Evolutionary conservation across 2,113 vertebrate genomes (phyloP), one percentile per base, ranked within the genome.

Genomic region (Eulemur rufifrons): DNA sequence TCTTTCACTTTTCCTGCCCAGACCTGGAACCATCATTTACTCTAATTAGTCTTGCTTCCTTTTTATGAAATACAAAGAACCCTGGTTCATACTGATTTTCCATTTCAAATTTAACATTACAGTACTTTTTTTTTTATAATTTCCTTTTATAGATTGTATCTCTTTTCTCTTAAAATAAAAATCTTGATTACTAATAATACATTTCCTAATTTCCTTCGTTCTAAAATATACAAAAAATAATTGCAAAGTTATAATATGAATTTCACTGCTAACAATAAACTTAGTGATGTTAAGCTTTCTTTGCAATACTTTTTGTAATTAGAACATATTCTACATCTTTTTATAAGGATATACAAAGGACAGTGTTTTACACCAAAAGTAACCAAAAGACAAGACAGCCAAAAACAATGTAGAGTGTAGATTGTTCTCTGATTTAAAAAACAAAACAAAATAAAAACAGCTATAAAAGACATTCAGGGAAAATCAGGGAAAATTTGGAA

Each of bases 151-250:
- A 80, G 37, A 37, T 37, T 84, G 3, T 21, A 47, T 89, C 11
- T 56, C 61, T 78, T 66, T 56, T 90, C 42, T 84, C 45, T 68
- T 94, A 81, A 80, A 88, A 83, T 63, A 86, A 87, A 95, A 74
- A 56, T 85, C 45, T 89, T 61, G 17, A 76, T 50, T 47, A 89
- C 42, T 76, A 84, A 64, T n/a, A 94, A 73, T 77, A 54, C 2
- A 27, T 69, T 81, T 45, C 25, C 54, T 95, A 54, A n/a, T 2
- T 45, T 37, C 13, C 6, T 82, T 66, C 76, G 52, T 34, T 37
- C 92, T 89, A 61, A 1, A 71, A 32, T 61, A 42, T 39, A 88
- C 14, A 42, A 69, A 86, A 94, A 52, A 74, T 20, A 85, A 23
- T 39, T 77, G 32, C 17, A 59, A 86, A 84, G 69, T 34, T 45